Base-by-base conservation (phyloP, 1,140 invertebrate genomes). In the Cydia strobilella region DNA sequence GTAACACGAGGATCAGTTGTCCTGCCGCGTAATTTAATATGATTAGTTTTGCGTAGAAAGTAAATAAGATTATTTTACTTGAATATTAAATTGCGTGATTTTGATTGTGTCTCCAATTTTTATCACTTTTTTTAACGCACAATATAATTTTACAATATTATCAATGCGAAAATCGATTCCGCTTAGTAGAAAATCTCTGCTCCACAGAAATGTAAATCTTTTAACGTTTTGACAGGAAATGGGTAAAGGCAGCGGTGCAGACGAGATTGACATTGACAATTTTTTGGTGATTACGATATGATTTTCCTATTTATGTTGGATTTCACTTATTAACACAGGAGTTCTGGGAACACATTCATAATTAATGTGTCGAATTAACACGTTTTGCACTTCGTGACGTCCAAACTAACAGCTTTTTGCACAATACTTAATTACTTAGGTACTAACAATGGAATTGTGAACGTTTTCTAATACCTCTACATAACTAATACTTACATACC, bases 261-360 rank as follows among this genome's bases (percentile, higher is more conserved):
- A 92, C 75, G 90, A 92, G 79, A 92, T 92, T 80, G 89, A 91
- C 86, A 92, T 92, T 82, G 90, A 92, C 87, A 92, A 91, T 89
- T 87, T 90, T 80, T 90, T 92, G 90, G 89, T 92, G 90, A 92
- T 87, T 92, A 90, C 42, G 23, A 81, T 75, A 79, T 79, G 25
- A 65, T 76, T 35, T 79, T 75, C 51, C 69, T 75, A 74, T 75
- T 74, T 65, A 73, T 76, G 74, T 80, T 74, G 72, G 72, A 62
- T 77, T n/a, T 25, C 42, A 72, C 25, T 25, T 31, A 66, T 15
- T 35, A 66, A 35, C 63, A 35, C 10, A 35, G 62, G 12, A 25
- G 20, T 2, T 31, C 12, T 54, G 51, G n/a, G 18, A 6, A 4
- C 51, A 54, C 42, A 45, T 13, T 54, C n/a, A 54, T 18, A 54